Evolutionary conservation across 2,113 vertebrate species (phyloP), one percentile per base, ranked within the genome.

Genomic region (Tachycineta bicolor): DNA sequence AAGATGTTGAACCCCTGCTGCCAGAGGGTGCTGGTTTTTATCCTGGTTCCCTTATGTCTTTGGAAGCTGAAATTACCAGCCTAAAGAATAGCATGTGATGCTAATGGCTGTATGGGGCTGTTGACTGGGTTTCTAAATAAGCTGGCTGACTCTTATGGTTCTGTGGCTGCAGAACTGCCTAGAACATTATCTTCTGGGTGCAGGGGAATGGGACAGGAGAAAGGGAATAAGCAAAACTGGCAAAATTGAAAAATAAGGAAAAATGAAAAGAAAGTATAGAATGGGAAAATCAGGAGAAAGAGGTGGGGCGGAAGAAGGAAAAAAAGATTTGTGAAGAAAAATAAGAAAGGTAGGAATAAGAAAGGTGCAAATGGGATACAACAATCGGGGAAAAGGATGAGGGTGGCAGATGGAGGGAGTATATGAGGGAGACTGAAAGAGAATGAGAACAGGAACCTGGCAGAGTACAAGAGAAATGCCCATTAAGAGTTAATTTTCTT

Each of bases 401-500:
- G 16, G 37, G 62, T 67, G 59, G 17, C 14, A 76, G 23, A 59
- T 59, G 14, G 39, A 85, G 23, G 23, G 31, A 43, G 4, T 65
- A 41, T 26, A 46, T 62, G 33, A 86, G 17, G 33, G 17, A 65
- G 87, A 70, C 24, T 65, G 34, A 70, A 83, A 33, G 39, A 65
- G 29, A 80, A 8, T 14, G 12, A 69, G 43, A 91, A 86, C 49
- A 26, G 31, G 24, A 76, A 67, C n/a, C 23, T 83, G 55, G 20
- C 16, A 73, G 41, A 71, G 26, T 58, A 62, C 9, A 39, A 50
- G 47, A 84, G 26, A 91, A 92, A 91, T 43, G 37, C 19, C 29
- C 56, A 59, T 71, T 83, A 75, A 84, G 78, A 86, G 81, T 93
- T 96, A 88, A 93, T 90, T 94, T 95, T 83, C 59, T 93, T 92